A percentile compares a stretch with the other conserved stretches of the same genome.
Evolutionary conservation across 2,797 vertebrate genomes (phyloP).

Genomic region (Leptodon cayanensis): DNA sequence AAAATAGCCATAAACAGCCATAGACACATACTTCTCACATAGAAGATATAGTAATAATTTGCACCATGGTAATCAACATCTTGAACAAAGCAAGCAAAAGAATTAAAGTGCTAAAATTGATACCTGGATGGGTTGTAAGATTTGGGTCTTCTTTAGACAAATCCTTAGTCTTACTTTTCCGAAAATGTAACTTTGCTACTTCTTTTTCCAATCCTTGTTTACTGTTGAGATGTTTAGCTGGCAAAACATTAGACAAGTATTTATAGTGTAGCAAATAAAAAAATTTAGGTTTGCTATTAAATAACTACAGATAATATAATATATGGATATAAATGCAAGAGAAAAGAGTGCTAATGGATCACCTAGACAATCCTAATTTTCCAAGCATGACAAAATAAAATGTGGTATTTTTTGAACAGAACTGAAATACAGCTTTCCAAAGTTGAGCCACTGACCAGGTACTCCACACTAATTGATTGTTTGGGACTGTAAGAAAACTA

Average conservation of each 20-base stretch:
- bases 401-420: background rate
- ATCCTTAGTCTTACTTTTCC: constrained; percentile 48
- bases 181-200: constrained; percentile 67
- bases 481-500: background rate
- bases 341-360: background rate
- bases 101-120: background rate
- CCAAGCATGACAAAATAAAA: background rate
- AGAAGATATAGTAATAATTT: background rate
- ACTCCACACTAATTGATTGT: background rate
- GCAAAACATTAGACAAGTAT: constrained; percentile 17
- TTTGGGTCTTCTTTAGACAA: background rate
- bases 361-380: background rate
- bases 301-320: background rate
- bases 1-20: background rate
- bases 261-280: constrained; percentile 41
- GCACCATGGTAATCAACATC: background rate
- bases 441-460: background rate
- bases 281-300: background rate
- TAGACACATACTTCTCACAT: background rate
- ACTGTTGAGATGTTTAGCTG: background rate
- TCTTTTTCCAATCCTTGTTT: background rate
- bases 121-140: constrained; percentile 73
- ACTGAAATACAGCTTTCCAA: background rate
- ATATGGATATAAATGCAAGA: background rate
- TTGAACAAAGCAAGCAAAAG: background rate